Base-by-base conservation (phyloP, 1,140 invertebrate species). In the Doryteuthis pealeii region DNA sequence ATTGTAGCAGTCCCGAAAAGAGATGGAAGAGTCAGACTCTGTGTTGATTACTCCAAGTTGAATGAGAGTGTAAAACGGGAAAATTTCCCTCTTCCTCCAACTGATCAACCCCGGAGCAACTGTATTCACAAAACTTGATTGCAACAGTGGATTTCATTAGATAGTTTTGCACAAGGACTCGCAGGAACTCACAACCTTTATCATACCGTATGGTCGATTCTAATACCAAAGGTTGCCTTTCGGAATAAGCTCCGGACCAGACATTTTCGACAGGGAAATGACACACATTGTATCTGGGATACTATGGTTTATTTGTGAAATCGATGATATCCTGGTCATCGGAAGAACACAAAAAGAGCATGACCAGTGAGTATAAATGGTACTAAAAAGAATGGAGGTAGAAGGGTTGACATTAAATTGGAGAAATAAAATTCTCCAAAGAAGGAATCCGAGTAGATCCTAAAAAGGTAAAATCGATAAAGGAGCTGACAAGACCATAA, bases 121-220 rank as follows among this genome's bases (percentile, higher is more conserved):
- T 80, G 74, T 85, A 54, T 90, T 90, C 78, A 85, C 82, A 3
- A 87, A 85, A 68, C 71, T 90, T 26, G 89, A 91, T 85, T 85
- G 85, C 12, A 88, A 85, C 35, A 75, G 81, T 67, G 87, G 87
- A 18, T 90, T 89, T 79, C 87, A 68, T 49, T 75, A 78, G 32
- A 65, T 78, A 1, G 12, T n/a, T 2, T 26, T 77, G n/a, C 54
- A 71, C 18, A 26, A 70, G n/a, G 58, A 74, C 15, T 74, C 68
- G 14, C 26, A 67, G 26, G 33, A 73, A n/a, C 49, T 81, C 4
- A 80, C 78, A 0, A 80, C 78, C 31, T 81, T 76, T 62, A 77
- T 79, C n/a, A 78, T 76, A 40, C 76, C 74, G 40, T 74, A 74
- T 32, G 74, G 74, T 0, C 31, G 76, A 15, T 81, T 65, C 49